Evolutionary conservation across 1,140 invertebrate species (phyloP), one percentile per base, ranked within the genome.

Genomic region (Lanistes nyassanus): DNA sequence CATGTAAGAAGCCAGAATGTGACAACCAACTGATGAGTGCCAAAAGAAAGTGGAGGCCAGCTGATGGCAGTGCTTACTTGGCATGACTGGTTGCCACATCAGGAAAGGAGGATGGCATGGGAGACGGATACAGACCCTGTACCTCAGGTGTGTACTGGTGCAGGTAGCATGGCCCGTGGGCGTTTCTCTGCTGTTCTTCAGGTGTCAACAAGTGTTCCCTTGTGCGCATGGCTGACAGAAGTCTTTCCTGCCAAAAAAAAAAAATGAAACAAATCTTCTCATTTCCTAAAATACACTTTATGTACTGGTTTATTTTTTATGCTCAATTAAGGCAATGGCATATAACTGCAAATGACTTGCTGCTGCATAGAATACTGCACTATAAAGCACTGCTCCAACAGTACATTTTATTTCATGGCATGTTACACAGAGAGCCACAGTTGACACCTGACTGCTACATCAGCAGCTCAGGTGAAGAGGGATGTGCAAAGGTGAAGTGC

Each of bases 131-230:
- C 29, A 82, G 82, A 84, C 92, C 94, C 73, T 91, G 85, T 82
- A 91, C 86, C 56, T 93, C 89, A 0, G 89, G 53, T 0, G 91
- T 91, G 85, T 94, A 95, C 37, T 81, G 68, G 73, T 94, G 97
- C 53, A 95, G 85, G 26, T 93, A 90, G 94, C 97, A 96, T 0
- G 95, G 94, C 0, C 97, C 96, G 85, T 96, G 94, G 4, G 81
- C 86, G 88, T 99, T 99, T 11, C 97, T 90, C 29, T 89, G 88
- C 13, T 87, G 89, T 89, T 99, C 97, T 72, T 94, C 93, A 5
- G 88, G 80, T 0, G 93, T 94, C 36, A 99, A 89, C 37, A 91
- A 81, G 7, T 90, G 81, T 64, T 95, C 93, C 79, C 92, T 93
- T 0, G 92, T 90, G 31, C 90, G 87, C 94, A 98, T 98, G 0